Evolutionary conservation across 2,113 vertebrate genomes (phyloP).

Genomic region (Pelodiscus sinensis): DNA sequence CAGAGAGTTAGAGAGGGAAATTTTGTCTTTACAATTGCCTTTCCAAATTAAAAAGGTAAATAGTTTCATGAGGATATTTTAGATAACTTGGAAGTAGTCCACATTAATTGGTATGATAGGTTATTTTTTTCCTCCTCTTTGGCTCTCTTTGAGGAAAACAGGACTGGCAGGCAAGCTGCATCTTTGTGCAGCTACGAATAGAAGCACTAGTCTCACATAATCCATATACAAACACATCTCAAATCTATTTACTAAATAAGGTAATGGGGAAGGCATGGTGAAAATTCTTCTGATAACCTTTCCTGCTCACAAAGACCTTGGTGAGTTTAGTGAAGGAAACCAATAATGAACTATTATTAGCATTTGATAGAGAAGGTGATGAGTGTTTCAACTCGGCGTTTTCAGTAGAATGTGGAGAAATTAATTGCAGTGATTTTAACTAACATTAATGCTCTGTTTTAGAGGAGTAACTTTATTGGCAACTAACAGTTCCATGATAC

Average conservation of each 20-base stretch:
- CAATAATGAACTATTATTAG: slow-evolving; percentile 51
- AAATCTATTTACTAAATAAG: slow-evolving; percentile 72
- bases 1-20: background rate
- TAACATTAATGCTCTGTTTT: background rate
- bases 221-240: slow-evolving; percentile 18
- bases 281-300: slow-evolving; percentile 46
- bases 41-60: background rate
- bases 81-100: background rate
- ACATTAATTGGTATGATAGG: background rate
- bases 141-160: background rate
- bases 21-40: background rate
- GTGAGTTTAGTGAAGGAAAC: background rate
- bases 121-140: background rate
- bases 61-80: background rate
- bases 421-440: background rate
- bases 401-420: background rate
- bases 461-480: background rate
- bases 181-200: slow-evolving; percentile 63
- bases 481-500: background rate
- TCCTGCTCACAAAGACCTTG: slow-evolving; percentile 25
- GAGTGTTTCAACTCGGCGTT: slow-evolving; percentile 29
- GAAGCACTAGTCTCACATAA: slow-evolving; percentile 42
- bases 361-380: slow-evolving; percentile 40
- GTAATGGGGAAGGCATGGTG: slow-evolving; percentile 27
- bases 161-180: background rate